phyloP scores from a whole-genome alignment of 2,888 invertebrate species.

The Anarsia innoxiella region DNA sequence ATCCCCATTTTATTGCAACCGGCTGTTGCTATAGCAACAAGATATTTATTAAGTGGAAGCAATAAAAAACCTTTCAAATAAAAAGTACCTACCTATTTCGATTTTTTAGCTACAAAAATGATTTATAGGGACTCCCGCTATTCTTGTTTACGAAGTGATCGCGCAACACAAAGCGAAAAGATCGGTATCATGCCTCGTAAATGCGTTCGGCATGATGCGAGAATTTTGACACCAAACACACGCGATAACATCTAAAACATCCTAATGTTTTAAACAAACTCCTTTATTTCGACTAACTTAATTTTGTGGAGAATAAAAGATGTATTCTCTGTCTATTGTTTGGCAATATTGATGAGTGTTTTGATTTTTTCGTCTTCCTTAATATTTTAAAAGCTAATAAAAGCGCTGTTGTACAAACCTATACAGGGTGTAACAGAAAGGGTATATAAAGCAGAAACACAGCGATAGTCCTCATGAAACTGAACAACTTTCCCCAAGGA shows the following conservation, averaged over 20 bases:
- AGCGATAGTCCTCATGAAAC: too few species aligned
- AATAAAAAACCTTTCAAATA: too few species aligned
- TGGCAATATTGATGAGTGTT: conserved; percentile 46
- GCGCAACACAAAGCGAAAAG: conserved; percentile 56
- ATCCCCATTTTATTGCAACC: too few species aligned
- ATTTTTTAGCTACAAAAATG: conserved; percentile 36
- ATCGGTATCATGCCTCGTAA: conserved; percentile 56
- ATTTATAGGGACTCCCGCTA: conserved; percentile 71
- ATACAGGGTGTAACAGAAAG: too few species aligned
- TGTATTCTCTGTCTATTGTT: conserved; percentile 45
- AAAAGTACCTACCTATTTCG: conserved; percentile 6
- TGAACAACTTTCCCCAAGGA: too few species aligned
- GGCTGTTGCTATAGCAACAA: too few species aligned
- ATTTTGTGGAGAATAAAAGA: conserved; percentile 67
- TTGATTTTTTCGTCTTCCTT: conserved; percentile 15
- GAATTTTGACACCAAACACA: conserved; percentile 72
- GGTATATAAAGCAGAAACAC: too few species aligned
- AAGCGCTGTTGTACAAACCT: too few species aligned
- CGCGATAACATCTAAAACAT: conserved; percentile 67
- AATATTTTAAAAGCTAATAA: too few species aligned
- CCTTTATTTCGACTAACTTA: conserved; percentile 70
- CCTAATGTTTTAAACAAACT: conserved; percentile 75
- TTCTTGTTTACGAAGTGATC: conserved; percentile 67
- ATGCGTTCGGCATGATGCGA: conserved; percentile 72
- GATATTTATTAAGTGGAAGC: too few species aligned